phyloP scores from a whole-genome alignment of 2,888 invertebrate species.

The Philaethria dido region DNA sequence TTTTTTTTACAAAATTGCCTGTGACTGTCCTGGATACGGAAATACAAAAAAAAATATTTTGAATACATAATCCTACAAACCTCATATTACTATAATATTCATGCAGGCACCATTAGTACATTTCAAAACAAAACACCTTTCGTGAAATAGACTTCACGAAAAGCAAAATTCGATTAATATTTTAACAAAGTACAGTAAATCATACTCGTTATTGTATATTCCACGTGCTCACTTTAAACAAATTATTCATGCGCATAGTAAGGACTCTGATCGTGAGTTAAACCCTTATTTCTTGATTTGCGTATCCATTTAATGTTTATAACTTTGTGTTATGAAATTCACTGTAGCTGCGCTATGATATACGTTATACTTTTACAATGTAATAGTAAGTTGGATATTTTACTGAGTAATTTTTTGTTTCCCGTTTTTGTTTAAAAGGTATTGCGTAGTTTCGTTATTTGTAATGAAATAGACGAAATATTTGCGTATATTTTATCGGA shows the following conservation, averaged over 20 bases:
- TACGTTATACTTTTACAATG: background rate
- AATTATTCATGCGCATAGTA: slow-evolving; percentile 83
- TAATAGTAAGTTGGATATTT: no score
- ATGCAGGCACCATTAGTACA: background rate
- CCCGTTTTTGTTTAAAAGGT: no score
- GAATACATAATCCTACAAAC: background rate
- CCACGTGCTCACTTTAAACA: slow-evolving; percentile 68
- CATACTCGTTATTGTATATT: slow-evolving; percentile 63
- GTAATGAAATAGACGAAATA: no score
- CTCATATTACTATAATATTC: background rate
- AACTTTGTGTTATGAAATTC: slow-evolving; percentile 34
- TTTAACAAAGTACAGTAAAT: slow-evolving; percentile 52
- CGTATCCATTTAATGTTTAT: slow-evolving; percentile 52
- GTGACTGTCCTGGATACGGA: no score
- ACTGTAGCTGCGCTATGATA: background rate
- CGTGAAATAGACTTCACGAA: background rate
- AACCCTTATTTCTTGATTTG: slow-evolving; percentile 65
- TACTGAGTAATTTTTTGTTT: no score
- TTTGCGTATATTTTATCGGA: no score
- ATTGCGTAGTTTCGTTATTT: no score
- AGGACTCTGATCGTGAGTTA: slow-evolving; percentile 67
- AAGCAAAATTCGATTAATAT: slow-evolving; percentile 9
- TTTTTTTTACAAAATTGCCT: no score
- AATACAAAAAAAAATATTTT: background rate
- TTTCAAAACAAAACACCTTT: background rate